A percentile compares a stretch with the other conserved stretches of the same genome.
Conservation (phyloP, 2,888 invertebrate species). For the Phortica okadai region DNA sequence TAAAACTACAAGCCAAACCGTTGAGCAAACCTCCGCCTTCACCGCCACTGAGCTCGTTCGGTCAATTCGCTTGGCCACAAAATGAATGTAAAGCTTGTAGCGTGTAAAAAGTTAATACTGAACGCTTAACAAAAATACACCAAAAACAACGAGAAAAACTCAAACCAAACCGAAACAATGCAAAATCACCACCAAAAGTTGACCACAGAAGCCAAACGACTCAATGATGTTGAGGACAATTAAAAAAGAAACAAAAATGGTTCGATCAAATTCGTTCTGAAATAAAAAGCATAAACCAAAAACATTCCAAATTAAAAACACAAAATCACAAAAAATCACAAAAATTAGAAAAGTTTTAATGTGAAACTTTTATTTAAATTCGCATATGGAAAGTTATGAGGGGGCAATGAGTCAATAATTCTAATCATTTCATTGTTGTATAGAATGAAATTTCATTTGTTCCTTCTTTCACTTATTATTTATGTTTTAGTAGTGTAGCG, state of each 20-base stretch:
- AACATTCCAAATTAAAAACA: constrained; percentile 12
- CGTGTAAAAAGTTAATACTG: constrained; percentile 56
- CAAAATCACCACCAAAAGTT: constrained; percentile 27
- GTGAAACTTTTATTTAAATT: no score
- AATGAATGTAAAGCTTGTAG: constrained; percentile 62
- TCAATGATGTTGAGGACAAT: constrained; percentile 43
- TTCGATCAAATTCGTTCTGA: neutral
- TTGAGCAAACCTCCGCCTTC: no score
- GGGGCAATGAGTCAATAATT: no score
- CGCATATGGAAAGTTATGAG: no score
- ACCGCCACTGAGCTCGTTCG: no score
- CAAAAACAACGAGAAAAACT: neutral
- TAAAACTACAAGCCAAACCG: no score
- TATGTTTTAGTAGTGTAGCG: no score
- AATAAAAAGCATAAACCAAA: neutral
- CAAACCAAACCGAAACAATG: constrained; percentile 27
- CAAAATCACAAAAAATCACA: neutral
- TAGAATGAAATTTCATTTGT: no score
- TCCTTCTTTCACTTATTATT: no score
- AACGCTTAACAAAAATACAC: neutral
- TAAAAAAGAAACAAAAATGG: constrained; percentile 22
- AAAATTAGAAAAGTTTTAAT: no score
- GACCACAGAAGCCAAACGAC: constrained; percentile 45
- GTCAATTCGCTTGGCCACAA: constrained; percentile 49
- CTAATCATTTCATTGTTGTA: no score